A percentile compares a stretch with the other conserved stretches of the same genome.
Evolutionary conservation across 2,797 vertebrate species (phyloP).

Genomic region (Gymnodraco acuticeps): DNA sequence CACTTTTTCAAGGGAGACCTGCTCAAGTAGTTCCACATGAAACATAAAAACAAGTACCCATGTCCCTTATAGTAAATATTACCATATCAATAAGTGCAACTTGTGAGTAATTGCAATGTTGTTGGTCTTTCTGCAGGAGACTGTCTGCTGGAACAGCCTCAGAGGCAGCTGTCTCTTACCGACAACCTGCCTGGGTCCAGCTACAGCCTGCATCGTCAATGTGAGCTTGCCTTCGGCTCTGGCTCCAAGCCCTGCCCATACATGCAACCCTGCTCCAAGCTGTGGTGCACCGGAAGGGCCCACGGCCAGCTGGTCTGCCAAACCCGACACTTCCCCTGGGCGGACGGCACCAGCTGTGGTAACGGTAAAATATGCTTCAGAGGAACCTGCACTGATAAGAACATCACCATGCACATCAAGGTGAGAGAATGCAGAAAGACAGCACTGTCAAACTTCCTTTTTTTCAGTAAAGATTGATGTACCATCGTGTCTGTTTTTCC

Average conservation of each 20-base stretch:
- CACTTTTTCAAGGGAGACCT: too few species aligned
- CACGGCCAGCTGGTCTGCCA: conserved; percentile 95
- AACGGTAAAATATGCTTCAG: conserved; percentile 89
- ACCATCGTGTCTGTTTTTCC: background rate
- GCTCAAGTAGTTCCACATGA: too few species aligned
- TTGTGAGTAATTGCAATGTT: background rate
- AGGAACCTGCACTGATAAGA: conserved; percentile 89
- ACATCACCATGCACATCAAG: conserved; percentile 86
- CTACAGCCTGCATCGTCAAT: conserved; percentile 94
- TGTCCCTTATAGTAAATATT: background rate
- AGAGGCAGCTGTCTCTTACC: conserved; percentile 89
- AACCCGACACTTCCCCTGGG: conserved; percentile 98
- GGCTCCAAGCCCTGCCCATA: conserved; percentile 96
- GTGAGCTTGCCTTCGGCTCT: conserved; percentile 93
- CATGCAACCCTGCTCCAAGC: conserved; percentile 95
- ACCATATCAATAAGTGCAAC: background rate
- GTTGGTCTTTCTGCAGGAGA: conserved; percentile 85
- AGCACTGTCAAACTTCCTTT: too few species aligned
- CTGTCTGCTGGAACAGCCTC: conserved; percentile 94
- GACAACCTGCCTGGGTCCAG: conserved; percentile 90
- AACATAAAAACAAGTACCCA: background rate
- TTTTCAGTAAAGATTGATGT: background rate
- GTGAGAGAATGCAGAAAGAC: conserved; percentile 76
- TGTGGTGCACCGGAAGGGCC: conserved; percentile 97
- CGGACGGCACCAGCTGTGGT: conserved; percentile 92